Base-by-base conservation (phyloP, 2,797 vertebrate species). In the Peromyscus attwateri region DNA sequence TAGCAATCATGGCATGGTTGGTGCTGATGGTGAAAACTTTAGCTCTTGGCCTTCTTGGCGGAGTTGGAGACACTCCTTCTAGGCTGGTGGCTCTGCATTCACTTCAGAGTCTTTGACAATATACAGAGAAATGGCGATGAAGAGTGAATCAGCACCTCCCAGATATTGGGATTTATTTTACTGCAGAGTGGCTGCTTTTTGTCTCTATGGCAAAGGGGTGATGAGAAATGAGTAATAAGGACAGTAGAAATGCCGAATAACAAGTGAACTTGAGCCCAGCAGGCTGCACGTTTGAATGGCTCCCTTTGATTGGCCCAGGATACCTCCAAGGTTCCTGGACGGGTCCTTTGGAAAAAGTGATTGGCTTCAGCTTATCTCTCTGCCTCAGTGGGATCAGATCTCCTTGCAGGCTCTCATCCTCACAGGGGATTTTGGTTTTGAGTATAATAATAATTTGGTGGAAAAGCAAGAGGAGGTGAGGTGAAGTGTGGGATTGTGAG, bases 261-360 rank as follows among this genome's bases (percentile, higher is more conserved):
- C 91, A 97, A 98, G 97, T 97, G 98, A 98, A 98, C 68, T 82
- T 93, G 95, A 97, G 96, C 95, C 62, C 71, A 49, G 34, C 37
- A 75, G 87, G 71, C 66, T 37, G 91, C 6, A 1, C 71, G 25
- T 60, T 96, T 97, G 95, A 97, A 98, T 97, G 82, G 46, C 66
- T 96, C 62, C 23, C 94, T 97, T 95, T 93, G 75, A 97, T 68
- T 80, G 94, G 93, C 95, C 76, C 31, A 75, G 82, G 94, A 75
- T 85, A 88, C 62, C 55, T 70, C 83, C 49, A 70, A 46, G 70
- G 71, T 77, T 81, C n/a, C 75, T 55, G 62, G 92, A 81, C 89
- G 29, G 46, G 70, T 70, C 60, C 82, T 96, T 89, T 90, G 95
- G 91, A 93, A 91, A 94, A 94, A 93, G 79, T n/a, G 52, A 91